phyloP scores from a whole-genome alignment of 1,140 invertebrate genomes.

The Heliconius congener region DNA sequence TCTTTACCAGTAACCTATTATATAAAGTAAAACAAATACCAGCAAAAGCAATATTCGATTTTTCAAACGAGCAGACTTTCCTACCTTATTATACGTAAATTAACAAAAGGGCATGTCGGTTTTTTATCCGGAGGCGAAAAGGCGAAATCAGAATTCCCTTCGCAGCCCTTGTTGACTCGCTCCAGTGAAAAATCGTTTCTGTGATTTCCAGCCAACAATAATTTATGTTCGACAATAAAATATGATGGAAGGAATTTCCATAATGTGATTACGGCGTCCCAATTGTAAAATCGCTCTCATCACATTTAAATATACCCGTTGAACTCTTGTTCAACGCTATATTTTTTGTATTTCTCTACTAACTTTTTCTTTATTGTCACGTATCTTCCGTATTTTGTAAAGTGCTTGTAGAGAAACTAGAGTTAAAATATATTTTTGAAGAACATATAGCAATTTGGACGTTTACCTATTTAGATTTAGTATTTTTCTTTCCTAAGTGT shows the following conservation, averaged over 20 bases:
- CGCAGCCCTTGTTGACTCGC: conserved; percentile 29
- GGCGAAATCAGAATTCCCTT: conserved; percentile 33
- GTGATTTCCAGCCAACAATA: conserved; percentile 40
- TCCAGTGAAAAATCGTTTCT: conserved; percentile 41
- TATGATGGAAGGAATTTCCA: conserved; percentile 45
- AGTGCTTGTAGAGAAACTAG: neutral
- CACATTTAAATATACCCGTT: conserved; percentile 23
- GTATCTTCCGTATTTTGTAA: neutral
- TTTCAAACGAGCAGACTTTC: conserved; percentile 14
- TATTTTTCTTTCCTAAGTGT: too few species aligned
- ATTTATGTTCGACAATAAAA: conserved; percentile 45
- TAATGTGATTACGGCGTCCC: conserved; percentile 37
- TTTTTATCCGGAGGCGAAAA: conserved; percentile 34
- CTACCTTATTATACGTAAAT: conserved; percentile 29
- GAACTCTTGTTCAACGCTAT: conserved; percentile 7
- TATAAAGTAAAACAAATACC: conserved; percentile 9
- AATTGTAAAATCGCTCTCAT: conserved; percentile 40
- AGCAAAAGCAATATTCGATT: conserved; percentile 1
- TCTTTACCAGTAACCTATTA: conserved; percentile 5
- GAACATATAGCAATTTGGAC: too few species aligned
- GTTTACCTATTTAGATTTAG: too few species aligned
- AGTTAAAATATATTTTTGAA: too few species aligned
- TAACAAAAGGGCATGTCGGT: conserved; percentile 27
- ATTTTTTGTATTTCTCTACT: neutral
- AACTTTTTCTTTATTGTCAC: neutral